A percentile compares a stretch with the other conserved stretches of the same genome.
Evolutionary conservation across 2,797 vertebrate genomes (phyloP).

Genomic region (Sternotherus odoratus): DNA sequence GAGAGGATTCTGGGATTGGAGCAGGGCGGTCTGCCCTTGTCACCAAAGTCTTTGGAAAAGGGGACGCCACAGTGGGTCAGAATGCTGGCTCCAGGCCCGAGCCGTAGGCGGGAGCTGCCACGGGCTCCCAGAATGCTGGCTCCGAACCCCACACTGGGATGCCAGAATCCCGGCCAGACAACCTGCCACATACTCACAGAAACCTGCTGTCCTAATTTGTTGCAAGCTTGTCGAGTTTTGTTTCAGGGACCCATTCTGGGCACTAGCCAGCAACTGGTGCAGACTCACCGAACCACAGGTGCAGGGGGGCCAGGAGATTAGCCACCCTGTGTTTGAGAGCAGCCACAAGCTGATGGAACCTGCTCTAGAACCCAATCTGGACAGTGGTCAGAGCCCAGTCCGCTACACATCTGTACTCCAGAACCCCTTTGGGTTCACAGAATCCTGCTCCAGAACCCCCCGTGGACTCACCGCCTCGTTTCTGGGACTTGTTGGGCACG

Average conservation of each 20-base stretch:
- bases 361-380: background rate
- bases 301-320: background rate
- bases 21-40: background rate
- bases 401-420: background rate
- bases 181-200: conserved; percentile 55
- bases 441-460: background rate
- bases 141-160: conserved; percentile 44
- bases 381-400: background rate
- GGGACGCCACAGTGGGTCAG: background rate
- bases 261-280: background rate
- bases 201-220: conserved; percentile 65
- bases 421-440: background rate
- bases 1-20: background rate
- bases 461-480: background rate
- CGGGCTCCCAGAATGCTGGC: conserved; percentile 57
- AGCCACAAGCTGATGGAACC: background rate
- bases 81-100: conserved; percentile 22
- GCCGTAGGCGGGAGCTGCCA: background rate
- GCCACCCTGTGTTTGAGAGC: background rate
- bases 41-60: background rate
- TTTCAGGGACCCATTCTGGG: conserved; percentile 47
- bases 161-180: conserved; percentile 49
- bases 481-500: background rate
- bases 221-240: conserved; percentile 46
- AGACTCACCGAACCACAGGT: background rate